Evolutionary conservation across 2,888 invertebrate species (phyloP).

Genomic region (Plebejus argus): DNA sequence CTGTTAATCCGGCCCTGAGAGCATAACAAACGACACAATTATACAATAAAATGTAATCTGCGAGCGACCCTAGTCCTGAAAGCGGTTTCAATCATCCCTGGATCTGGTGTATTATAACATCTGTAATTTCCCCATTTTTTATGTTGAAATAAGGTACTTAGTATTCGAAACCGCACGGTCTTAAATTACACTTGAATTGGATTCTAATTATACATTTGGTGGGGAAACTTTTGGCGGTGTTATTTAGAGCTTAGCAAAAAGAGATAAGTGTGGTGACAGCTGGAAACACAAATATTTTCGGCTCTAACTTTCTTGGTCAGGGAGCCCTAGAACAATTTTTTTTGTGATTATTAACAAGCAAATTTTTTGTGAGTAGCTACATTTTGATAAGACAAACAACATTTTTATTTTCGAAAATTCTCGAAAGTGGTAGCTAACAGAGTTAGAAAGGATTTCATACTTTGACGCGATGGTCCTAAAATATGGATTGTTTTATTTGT

Average conservation of each 20-base stretch:
- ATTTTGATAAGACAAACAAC: too few relatives aligned
- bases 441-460: too few relatives aligned
- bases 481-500: too few relatives aligned
- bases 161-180: neutral
- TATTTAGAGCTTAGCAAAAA: neutral
- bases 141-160: neutral
- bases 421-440: too few relatives aligned
- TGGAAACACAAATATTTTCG: neutral
- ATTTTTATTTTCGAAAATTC: too few relatives aligned
- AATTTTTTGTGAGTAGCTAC: too few relatives aligned
- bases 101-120: constrained; percentile 19
- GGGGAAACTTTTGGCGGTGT: neutral
- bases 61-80: neutral
- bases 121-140: constrained; percentile 10
- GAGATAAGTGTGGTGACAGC: neutral
- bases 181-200: neutral
- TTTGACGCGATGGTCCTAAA: too few relatives aligned
- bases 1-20: neutral
- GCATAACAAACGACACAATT: constrained; percentile 6
- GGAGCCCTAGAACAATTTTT: too few relatives aligned
- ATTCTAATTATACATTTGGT: neutral
- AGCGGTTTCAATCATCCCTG: constrained; percentile 18
- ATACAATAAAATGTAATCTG: constrained; percentile 21
- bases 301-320: too few relatives aligned
- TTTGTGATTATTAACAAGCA: too few relatives aligned